Evolutionary conservation across 2,888 invertebrate genomes (phyloP).

Genomic region (Morpho helenor): DNA sequence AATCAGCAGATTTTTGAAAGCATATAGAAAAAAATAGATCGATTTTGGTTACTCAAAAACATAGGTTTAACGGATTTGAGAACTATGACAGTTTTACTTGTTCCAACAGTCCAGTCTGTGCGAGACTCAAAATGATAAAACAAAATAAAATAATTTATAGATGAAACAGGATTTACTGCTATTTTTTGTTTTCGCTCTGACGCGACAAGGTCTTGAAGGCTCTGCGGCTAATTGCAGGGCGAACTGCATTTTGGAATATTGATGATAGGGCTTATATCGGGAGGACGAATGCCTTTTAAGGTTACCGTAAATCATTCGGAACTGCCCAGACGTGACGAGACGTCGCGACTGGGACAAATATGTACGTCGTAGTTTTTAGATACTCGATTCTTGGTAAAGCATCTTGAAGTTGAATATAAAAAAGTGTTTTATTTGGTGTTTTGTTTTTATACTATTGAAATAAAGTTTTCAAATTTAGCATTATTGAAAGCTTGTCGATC

Average conservation of each 20-base stretch:
- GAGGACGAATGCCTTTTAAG: conserved; percentile 73
- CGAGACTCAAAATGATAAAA: conserved; percentile 14
- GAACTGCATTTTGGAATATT: conserved; percentile 78
- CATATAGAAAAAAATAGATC: too few species aligned
- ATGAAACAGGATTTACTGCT: conserved; percentile 68
- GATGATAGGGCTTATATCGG: conserved; percentile 77
- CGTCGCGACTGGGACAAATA: conserved; percentile 71
- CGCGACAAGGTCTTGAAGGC: conserved; percentile 72
- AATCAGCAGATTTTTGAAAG: too few species aligned
- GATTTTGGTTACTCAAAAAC: too few species aligned
- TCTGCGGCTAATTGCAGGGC: conserved; percentile 72
- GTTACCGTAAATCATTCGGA: conserved; percentile 74
- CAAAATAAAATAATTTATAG: conserved; percentile 39
- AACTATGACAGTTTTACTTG: conserved; percentile 55
- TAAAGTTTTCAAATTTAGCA: conserved; percentile 8
- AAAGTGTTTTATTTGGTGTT: conserved; percentile 36
- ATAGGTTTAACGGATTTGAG: too few species aligned
- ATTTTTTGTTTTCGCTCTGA: conserved; percentile 60
- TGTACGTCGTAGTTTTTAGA: conserved; percentile 65
- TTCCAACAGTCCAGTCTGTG: conserved; percentile 11
- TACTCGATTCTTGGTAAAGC: conserved; percentile 59
- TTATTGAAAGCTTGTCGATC: conserved; percentile 1
- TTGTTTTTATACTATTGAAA: conserved; percentile 14
- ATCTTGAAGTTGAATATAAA: conserved; percentile 47
- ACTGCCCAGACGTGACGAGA: conserved; percentile 72